Percentiles rank a stretch among this genome's conserved stretches.
Conservation (phyloP, 1,140 invertebrate species). For the Brachionus rotundiformis region DNA sequence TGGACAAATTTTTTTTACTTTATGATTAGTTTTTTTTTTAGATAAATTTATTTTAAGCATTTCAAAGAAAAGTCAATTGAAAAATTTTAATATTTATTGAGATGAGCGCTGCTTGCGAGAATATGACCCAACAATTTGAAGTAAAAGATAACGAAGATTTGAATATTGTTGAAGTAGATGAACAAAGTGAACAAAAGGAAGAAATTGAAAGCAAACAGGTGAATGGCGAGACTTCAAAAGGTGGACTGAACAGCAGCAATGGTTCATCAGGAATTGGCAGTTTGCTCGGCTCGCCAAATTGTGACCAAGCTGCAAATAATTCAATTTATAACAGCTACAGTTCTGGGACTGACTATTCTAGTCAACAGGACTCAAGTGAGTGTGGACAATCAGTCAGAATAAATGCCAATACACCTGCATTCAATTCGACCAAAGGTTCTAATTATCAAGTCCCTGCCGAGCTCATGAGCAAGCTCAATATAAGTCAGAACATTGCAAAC, state of each 20-base stretch:
- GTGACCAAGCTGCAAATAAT: neutral
- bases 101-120: constrained; percentile 17
- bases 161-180: neutral
- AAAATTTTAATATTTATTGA: neutral
- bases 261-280: constrained; percentile 18
- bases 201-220: constrained; percentile 3
- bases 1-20: neutral
- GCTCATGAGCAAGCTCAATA: neutral
- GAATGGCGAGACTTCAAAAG: neutral
- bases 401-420: neutral
- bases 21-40: constrained; percentile 14
- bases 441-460: neutral
- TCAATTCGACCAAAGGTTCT: neutral
- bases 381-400: neutral
- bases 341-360: neutral
- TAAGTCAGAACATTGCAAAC: neutral
- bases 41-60: constrained; percentile 42
- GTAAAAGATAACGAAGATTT: neutral
- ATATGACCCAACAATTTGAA: neutral
- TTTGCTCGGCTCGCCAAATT: constrained; percentile 28
- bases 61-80: constrained; percentile 36
- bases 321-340: constrained; percentile 10
- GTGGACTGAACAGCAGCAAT: neutral
- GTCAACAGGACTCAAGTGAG: neutral
- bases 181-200: neutral